Evolutionary conservation across 2,113 vertebrate species (phyloP).

Genomic region (Oreochromis aureus): DNA sequence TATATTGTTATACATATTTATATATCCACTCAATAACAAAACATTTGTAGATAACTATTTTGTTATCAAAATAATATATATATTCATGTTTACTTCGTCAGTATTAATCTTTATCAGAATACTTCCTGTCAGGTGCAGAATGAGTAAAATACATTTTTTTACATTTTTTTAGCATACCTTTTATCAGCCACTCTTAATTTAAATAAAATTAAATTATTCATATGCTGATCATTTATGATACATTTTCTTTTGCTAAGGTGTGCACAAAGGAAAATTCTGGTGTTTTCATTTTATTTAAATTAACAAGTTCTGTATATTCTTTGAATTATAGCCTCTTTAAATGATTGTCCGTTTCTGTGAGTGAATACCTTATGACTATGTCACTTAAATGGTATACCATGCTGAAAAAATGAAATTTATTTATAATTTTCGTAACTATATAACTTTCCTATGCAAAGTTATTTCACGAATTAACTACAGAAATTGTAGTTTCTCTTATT

Average conservation of each 20-base stretch:
- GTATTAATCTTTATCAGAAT: slow-evolving; percentile 66
- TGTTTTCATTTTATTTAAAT: not conserved
- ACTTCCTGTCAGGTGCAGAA: slow-evolving; percentile 56
- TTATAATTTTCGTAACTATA: slow-evolving; percentile 52
- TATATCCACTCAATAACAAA: slow-evolving; percentile 60
- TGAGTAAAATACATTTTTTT: slow-evolving; percentile 37
- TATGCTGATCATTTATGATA: slow-evolving; percentile 12
- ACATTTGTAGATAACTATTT: slow-evolving; percentile 76
- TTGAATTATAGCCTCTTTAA: slow-evolving; percentile 4
- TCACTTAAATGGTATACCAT: slow-evolving; percentile 19
- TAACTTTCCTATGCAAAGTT: slow-evolving; percentile 71
- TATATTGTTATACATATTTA: slow-evolving; percentile 71
- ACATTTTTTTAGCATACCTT: slow-evolving; percentile 37
- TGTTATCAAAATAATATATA: slow-evolving; percentile 53
- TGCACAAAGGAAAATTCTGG: not conserved
- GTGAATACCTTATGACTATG: slow-evolving; percentile 14
- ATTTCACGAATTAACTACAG: slow-evolving; percentile 37
- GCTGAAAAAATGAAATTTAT: slow-evolving; percentile 22
- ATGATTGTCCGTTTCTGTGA: not conserved
- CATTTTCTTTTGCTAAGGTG: slow-evolving; percentile 7
- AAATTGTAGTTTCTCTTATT: slow-evolving; percentile 23
- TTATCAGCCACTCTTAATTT: slow-evolving; percentile 62
- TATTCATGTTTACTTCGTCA: slow-evolving; percentile 56
- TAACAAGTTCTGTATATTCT: not conserved
- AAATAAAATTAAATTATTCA: not conserved